Percentiles rank a stretch among this genome's conserved stretches.
These are phyloP conservation scores for Drosophila basisetae DNA, from an alignment of 2,888 invertebrate species.

Conservation along the genomic window DNA sequence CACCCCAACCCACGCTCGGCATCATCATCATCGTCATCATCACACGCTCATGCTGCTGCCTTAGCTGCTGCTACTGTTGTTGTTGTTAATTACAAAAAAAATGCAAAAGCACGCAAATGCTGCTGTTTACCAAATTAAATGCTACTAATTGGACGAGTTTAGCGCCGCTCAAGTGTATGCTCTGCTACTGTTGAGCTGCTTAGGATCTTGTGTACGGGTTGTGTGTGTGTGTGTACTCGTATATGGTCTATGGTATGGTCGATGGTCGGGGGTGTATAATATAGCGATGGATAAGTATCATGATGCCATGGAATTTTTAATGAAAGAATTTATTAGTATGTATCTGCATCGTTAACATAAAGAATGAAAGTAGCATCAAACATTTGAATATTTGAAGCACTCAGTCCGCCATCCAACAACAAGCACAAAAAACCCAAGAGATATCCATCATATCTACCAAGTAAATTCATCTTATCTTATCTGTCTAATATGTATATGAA, in stretches of 20 bases:
- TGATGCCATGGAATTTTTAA: slow-evolving; percentile 75
- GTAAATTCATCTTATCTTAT: not conserved
- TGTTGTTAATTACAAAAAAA: slow-evolving; percentile 78
- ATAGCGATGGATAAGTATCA: slow-evolving; percentile 43
- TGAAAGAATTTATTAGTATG: slow-evolving; percentile 80
- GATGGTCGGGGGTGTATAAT: not conserved
- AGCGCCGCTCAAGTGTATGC: slow-evolving; percentile 78
- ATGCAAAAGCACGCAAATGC: slow-evolving; percentile 80
- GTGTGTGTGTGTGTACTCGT: slow-evolving; percentile 10
- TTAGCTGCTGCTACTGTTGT: slow-evolving; percentile 24
- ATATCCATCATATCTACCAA: not conserved
- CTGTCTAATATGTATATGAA: not conserved
- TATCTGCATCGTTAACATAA: slow-evolving; percentile 80
- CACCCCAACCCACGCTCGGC: slow-evolving; percentile 2
- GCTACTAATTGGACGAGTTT: slow-evolving; percentile 81
- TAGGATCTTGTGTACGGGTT: slow-evolving; percentile 40
- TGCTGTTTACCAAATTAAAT: slow-evolving; percentile 81
- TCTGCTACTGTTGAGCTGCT: slow-evolving; percentile 64
- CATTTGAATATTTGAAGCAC: slow-evolving; percentile 45
- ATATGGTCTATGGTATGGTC: not conserved
- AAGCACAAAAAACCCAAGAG: not conserved
- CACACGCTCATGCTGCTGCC: slow-evolving; percentile 30
- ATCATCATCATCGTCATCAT: slow-evolving; percentile 17
- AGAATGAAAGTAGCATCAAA: slow-evolving; percentile 60
- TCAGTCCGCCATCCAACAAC: not conserved